Conservation (phyloP, 2,113 vertebrate species). For the Ovis canadensis region DNA sequence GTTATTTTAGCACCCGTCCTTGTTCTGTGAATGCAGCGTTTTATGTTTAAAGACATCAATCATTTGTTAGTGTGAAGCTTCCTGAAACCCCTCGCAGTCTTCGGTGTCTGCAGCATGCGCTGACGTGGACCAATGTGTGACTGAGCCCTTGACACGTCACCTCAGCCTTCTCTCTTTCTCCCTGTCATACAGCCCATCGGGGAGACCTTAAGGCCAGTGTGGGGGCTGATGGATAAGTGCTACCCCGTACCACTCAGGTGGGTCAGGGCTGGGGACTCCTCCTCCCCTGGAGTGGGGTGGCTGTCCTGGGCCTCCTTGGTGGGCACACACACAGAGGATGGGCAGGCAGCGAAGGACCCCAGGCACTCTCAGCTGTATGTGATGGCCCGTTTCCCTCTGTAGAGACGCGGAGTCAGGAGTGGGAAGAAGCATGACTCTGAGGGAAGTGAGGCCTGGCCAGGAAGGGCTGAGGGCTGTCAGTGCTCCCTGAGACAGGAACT, state of each 20-base stretch:
- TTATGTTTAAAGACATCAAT: neutral
- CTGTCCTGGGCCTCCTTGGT: neutral
- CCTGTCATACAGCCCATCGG: neutral
- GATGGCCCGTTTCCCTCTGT: neutral
- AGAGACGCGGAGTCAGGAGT: neutral
- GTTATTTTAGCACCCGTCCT: neutral
- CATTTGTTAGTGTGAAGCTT: too few species aligned
- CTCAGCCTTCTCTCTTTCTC: neutral
- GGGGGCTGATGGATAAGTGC: slow-evolving; percentile 40
- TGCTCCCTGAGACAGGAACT: neutral
- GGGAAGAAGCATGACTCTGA: neutral
- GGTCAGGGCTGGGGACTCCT: neutral
- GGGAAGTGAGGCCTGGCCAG: neutral
- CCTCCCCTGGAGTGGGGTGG: neutral
- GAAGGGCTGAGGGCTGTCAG: neutral
- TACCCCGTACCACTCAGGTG: neutral
- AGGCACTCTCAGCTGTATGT: neutral
- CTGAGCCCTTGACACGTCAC: neutral
- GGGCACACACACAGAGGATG: neutral
- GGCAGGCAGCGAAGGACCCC: neutral
- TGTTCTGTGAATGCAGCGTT: neutral
- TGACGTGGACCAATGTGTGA: accelerated
- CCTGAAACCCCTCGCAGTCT: accelerated
- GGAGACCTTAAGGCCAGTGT: slow-evolving; percentile 28
- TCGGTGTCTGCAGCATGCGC: accelerated